Evolutionary conservation across 2,113 vertebrate genomes (phyloP), one percentile per base, ranked within the genome.

Genomic region (Indicator maculatus): DNA sequence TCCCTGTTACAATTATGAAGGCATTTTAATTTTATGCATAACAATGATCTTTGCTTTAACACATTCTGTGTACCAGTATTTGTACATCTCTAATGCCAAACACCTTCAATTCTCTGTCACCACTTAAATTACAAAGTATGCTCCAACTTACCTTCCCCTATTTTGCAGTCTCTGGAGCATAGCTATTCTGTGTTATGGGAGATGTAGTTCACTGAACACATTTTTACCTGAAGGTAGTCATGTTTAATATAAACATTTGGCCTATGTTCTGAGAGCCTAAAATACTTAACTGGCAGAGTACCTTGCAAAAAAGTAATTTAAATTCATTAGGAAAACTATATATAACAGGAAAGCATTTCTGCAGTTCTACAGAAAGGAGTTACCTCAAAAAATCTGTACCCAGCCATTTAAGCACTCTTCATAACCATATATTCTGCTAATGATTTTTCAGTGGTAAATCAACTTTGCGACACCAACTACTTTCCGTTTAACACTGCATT

Each of bases 171-270:
- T 83, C 78, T 85, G 82, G 92, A 97, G 93, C 90, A 91, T 69
- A 76, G 74, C 79, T 86, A 94, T 95, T 96, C 76, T 96, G 89
- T 92, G 96, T 88, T 96, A 95, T 91, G 88, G 91, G 88, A 95
- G 95, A 97, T 58, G 91, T 96, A 96, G 91, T 95, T 95, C 92
- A 92, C 60, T 89, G 69, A 95, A 87, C 89, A 94, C 74, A 88
- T 94, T 96, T 98, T 96, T 74, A 98, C 96, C 96, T 97, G 83
- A 97, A 97, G 92, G 95, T 72, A 96, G 73, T 88, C 93, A 56
- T 90, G 71, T 94, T 97, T 96, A 96, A 95, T 95, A 95, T 71
- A 96, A 97, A 97, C 74, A 95, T 95, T 95, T 93, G 83, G 89
- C 67, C 89, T 45, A 66, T 61, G 76, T 87, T 93, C 77, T 71